Base-by-base conservation (phyloP, 2,113 vertebrate species). In the Condylura cristata region DNA sequence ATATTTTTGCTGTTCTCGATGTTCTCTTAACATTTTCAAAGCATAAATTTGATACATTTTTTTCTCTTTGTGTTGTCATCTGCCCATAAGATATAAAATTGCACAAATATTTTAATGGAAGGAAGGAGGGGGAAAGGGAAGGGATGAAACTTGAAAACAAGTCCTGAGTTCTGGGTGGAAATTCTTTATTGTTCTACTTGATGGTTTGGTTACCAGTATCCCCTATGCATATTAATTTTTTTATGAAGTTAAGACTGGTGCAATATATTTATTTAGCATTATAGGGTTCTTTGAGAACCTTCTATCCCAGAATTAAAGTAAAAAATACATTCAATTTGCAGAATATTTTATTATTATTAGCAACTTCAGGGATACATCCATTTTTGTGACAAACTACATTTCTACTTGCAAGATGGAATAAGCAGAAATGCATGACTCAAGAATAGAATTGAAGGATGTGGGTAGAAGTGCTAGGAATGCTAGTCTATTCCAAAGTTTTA, bases 281-380 rank as follows among this genome's bases (percentile, higher is more conserved):
- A 48, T 60, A 30, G 32, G 2, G n/a, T 95, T 97, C 91, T 78
- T 90, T 20, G 83, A 95, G 96, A 94, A 81, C 37, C 34, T 95
- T 89, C 39, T 66, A 46, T 86, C 94, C 92, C 89, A 41, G 75
- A 94, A 95, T 18, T 30, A 89, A 80, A 86, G 34, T 90, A 83
- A 53, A 76, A 82, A 81, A n/a, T 5, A 68, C 22, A 89, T 93
- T 93, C 92, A 74, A 44, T 86, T 86, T 93, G 28, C 0, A 92
- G 63, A 92, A 90, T 76, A 46, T 70, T 93, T 88, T 81, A 74
- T 92, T 90, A 44, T 26, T 80, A 86, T 66, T 53, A 86, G 37
- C 39, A 82, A 84, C 91, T 78, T 94, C 82, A 93, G 58, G 86
- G 75, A 96, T 79, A 94, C 20, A 84, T 80, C 3, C 0, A 11